These are phyloP conservation scores for Acropternis orthonyx DNA, from an alignment of 2,797 vertebrate species.

Conservation along the genomic window DNA sequence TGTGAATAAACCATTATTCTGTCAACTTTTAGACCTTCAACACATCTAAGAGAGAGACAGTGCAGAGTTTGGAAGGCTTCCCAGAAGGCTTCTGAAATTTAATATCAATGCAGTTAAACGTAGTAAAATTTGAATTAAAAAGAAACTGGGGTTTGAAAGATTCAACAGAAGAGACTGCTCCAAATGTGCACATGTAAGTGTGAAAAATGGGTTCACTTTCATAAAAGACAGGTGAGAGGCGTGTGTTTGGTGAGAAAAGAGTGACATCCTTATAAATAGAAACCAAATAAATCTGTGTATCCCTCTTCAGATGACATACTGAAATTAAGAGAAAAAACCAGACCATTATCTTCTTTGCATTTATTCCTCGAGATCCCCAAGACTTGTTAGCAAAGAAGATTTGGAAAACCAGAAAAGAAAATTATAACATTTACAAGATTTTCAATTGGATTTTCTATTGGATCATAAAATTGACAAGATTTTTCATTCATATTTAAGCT, in stretches of 20 bases:
- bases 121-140: not conserved
- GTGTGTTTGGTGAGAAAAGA: not conserved
- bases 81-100: slow-evolving; percentile 9
- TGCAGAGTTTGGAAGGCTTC: not conserved
- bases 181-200: not conserved
- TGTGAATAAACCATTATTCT: slow-evolving; percentile 5
- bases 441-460: not conserved
- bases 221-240: not conserved
- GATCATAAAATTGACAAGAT: not conserved
- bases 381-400: not conserved
- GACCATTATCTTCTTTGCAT: not conserved
- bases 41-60: not conserved
- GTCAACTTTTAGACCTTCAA: slow-evolving; percentile 5
- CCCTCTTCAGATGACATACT: not conserved
- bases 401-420: not conserved
- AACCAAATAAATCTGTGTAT: not conserved
- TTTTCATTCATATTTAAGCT: not conserved
- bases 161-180: not conserved
- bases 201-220: not conserved
- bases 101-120: not conserved
- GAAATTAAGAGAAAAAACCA: not conserved
- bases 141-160: not conserved
- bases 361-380: not conserved
- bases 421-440: not conserved
- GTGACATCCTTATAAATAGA: not conserved